Percentiles rank a stretch among this genome's conserved stretches.
phyloP scores from a whole-genome alignment of 2,113 vertebrate species.

The Pachypanchax playfairii region DNA sequence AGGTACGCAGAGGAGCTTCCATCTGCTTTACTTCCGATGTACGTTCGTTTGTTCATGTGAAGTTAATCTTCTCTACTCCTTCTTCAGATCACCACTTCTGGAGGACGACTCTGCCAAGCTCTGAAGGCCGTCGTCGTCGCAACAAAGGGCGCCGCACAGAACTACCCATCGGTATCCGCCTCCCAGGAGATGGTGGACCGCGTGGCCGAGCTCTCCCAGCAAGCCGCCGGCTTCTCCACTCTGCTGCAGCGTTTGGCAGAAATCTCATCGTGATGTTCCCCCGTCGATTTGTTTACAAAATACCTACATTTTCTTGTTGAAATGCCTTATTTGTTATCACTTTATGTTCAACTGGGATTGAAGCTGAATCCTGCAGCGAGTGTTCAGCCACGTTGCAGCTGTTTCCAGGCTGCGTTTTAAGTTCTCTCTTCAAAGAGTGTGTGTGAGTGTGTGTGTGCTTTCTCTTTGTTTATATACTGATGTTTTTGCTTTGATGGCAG shows the following conservation, averaged over 20 bases:
- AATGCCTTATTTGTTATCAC: conserved; percentile 76
- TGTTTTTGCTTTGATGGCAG: conserved; percentile 64
- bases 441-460: background rate
- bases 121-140: conserved; percentile 87
- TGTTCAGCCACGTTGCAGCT: conserved; percentile 35
- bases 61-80: background rate
- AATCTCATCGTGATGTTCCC: conserved; percentile 76
- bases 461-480: conserved; percentile 57
- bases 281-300: conserved; percentile 47
- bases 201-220: conserved; percentile 86
- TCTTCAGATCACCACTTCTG: conserved; percentile 82
- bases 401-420: conserved; percentile 38
- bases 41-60: background rate
- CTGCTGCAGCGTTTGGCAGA: conserved; percentile 83
- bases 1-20: conserved; percentile 52
- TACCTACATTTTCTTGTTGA: conserved; percentile 48
- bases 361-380: conserved; percentile 26
- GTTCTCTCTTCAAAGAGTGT: conserved; percentile 43
- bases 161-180: conserved; percentile 85
- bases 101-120: conserved; percentile 85
- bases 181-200: conserved; percentile 86
- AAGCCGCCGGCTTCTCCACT: conserved; percentile 85
- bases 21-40: background rate
- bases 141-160: conserved; percentile 87
- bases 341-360: conserved; percentile 39